Base-by-base conservation (phyloP, 2,797 vertebrate species). In the Liparis tanakae region DNA sequence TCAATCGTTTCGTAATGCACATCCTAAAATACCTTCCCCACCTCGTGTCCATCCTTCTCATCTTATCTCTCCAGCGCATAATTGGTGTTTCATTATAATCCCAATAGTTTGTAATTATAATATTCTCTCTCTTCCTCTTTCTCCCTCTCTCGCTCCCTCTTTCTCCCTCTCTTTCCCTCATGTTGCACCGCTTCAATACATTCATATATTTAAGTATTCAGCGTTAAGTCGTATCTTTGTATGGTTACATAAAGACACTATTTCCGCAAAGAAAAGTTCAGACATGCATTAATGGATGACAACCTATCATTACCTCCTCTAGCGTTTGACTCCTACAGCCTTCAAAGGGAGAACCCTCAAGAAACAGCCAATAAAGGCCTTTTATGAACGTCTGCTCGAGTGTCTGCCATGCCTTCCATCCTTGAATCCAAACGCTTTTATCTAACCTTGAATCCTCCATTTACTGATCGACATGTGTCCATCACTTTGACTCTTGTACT, bases 101-200 rank as follows among this genome's bases (percentile, higher is more conserved):
- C 76, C 41, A 72, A 58, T 81, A 79, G 56, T 80, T 87, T 64
- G 75, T 87, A 72, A 71, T 59, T 70, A 74, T 78, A 54, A 67
- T 70, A 79, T 3, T 41, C 39, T 41, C 39, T 41, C 39, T 41
- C 15, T 67, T 53, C 70, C 44, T 58, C 37, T 73, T 63, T 43
- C 64, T 56, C 54, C 46, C 60, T 36, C 44, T 44, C 59, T 18
- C 20, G 4, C 15, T 67, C 48, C 70, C 44, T 58, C 37, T 73
- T 63, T 43, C 64, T 56, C 54, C 46, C 60, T 36, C 44, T 44
- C 59, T 18, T 18, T 4, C n/a, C n/a, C n/a, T n/a, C n/a, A 48
- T 18, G 17, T 30, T 17, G 6, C 18, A 22, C 25, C 30, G 18
- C 18, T 70, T 55, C 3, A 1, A 39, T 30, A n/a, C 39, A 56